Percentiles rank a stretch among this genome's conserved stretches.
phyloP scores from a whole-genome alignment of 2,797 vertebrate species.

The Falco rusticolus region DNA sequence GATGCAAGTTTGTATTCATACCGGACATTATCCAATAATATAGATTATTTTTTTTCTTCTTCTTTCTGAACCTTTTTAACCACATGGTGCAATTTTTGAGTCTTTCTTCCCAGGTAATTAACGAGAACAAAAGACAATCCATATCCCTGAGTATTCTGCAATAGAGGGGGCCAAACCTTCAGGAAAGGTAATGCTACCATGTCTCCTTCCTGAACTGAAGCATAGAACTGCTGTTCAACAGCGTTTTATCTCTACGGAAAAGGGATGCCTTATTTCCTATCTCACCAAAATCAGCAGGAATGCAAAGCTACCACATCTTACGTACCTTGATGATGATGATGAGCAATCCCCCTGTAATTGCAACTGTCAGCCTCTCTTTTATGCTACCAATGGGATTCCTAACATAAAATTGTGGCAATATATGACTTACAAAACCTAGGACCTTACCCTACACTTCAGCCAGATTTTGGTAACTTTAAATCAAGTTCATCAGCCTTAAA shows the following conservation, averaged over 20 bases:
- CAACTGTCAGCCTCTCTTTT: background rate
- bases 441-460: background rate
- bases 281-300: background rate
- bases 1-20: background rate
- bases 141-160: background rate
- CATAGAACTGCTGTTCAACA: background rate
- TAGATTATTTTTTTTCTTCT: background rate
- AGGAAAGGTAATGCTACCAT: background rate
- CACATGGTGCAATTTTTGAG: background rate
- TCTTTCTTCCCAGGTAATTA: background rate
- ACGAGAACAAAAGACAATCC: background rate
- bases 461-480: background rate
- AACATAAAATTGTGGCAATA: background rate
- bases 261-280: background rate
- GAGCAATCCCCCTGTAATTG: background rate
- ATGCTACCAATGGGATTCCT: background rate
- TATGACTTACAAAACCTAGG: background rate
- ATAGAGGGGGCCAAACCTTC: background rate
- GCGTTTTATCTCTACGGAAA: background rate
- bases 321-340: background rate
- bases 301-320: background rate
- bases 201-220: background rate
- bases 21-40: background rate
- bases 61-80: background rate
- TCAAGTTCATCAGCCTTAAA: too few species aligned